A percentile compares a stretch with the other conserved stretches of the same genome.
Evolutionary conservation across 1,140 invertebrate species (phyloP).

Genomic region (Drosophila hydei): DNA sequence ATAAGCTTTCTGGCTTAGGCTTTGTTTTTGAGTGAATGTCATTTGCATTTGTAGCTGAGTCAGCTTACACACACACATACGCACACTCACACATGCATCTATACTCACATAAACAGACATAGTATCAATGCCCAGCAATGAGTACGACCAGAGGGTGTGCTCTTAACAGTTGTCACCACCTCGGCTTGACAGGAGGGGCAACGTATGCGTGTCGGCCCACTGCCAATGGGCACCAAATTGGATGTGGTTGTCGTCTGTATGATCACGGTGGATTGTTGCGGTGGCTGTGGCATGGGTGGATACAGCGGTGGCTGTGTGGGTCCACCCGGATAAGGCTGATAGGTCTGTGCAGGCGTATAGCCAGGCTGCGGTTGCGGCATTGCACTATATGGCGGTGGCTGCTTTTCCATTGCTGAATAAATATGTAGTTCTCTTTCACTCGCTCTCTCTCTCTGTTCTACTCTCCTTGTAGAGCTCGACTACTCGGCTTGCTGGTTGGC

Average conservation of each 20-base stretch:
- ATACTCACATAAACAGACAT: constrained; percentile 86
- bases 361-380: constrained; percentile 83
- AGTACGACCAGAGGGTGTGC: constrained; percentile 85
- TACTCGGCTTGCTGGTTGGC: constrained; percentile 26
- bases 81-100: not conserved
- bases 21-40: constrained; percentile 25
- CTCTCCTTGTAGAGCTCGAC: constrained; percentile 1
- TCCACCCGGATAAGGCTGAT: constrained; percentile 60
- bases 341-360: constrained; percentile 70
- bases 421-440: not conserved
- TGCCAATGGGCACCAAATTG: constrained; percentile 82
- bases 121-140: constrained; percentile 86
- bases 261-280: constrained; percentile 79
- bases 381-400: constrained; percentile 85
- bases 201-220: constrained; percentile 81
- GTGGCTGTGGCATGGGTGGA: constrained; percentile 66
- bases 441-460: not conserved
- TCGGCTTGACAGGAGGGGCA: constrained; percentile 86
- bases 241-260: constrained; percentile 83
- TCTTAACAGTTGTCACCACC: constrained; percentile 85
- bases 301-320: constrained; percentile 67
- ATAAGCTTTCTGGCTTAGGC: constrained; percentile 23
- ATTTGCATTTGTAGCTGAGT: constrained; percentile 1
- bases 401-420: constrained; percentile 70
- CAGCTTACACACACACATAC: not conserved